Percentiles rank a stretch among this genome's conserved stretches.
phyloP scores from a whole-genome alignment of 2,888 invertebrate species.

The Erpobdella octoculata region DNA sequence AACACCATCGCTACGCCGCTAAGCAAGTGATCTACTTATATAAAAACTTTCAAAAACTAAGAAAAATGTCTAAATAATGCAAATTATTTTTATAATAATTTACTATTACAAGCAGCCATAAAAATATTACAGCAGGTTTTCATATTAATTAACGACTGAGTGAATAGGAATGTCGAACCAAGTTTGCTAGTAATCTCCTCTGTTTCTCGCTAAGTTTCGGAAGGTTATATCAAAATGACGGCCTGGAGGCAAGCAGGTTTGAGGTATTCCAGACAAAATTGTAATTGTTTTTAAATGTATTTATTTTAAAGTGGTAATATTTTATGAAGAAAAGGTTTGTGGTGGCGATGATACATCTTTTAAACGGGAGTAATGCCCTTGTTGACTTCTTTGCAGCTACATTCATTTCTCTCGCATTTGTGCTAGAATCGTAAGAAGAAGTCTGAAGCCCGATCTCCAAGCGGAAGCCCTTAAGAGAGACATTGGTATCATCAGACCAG shows the following conservation, averaged over 20 bases:
- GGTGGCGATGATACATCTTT: background rate
- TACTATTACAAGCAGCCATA: too few species aligned
- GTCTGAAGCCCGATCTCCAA: constrained; percentile 69
- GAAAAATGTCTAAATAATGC: too few species aligned
- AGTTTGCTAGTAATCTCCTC: too few species aligned
- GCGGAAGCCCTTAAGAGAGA: constrained; percentile 71
- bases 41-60: too few species aligned
- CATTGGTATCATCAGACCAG: constrained; percentile 69
- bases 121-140: too few species aligned
- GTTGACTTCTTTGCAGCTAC: constrained; percentile 63
- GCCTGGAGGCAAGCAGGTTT: constrained; percentile 37
- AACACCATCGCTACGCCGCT: too few species aligned
- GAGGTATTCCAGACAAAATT: constrained; percentile 30
- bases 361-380: background rate
- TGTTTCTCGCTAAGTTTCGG: background rate
- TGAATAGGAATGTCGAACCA: too few species aligned
- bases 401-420: constrained; percentile 91
- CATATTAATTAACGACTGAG: too few species aligned
- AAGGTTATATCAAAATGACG: constrained; percentile 33
- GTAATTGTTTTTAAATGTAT: background rate
- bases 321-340: background rate
- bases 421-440: constrained; percentile 70
- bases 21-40: too few species aligned
- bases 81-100: too few species aligned
- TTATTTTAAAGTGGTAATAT: background rate